These are phyloP conservation scores for Amphipyra berbera DNA, from an alignment of 2,888 invertebrate species.

Conservation along the genomic window DNA sequence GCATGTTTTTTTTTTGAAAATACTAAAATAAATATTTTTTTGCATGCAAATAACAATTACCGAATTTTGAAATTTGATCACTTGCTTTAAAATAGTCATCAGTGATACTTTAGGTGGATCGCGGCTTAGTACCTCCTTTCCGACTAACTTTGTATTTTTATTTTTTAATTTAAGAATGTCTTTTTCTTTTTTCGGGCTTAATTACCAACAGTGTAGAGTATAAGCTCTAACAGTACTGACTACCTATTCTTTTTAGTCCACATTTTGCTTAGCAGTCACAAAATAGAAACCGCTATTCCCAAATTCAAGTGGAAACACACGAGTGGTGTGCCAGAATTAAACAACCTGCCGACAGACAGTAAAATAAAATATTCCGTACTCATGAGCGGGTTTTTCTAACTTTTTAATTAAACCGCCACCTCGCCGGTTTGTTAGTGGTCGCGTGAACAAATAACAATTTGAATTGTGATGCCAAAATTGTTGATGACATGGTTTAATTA, in stretches of 20 bases:
- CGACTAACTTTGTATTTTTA: too few species aligned
- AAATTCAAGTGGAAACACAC: constrained; percentile 31
- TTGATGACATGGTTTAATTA: constrained; percentile 6
- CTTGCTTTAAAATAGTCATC: too few species aligned
- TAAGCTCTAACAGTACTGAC: too few species aligned
- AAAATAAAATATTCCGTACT: constrained; percentile 45
- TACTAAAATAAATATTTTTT: too few species aligned
- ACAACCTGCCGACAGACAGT: constrained; percentile 2
- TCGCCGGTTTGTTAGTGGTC: constrained; percentile 31
- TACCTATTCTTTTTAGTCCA: not conserved
- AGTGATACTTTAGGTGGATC: too few species aligned
- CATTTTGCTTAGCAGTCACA: not conserved
- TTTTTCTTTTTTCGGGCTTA: too few species aligned
- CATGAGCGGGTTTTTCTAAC: constrained; percentile 45
- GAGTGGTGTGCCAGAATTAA: constrained; percentile 33
- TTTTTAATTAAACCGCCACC: constrained; percentile 52
- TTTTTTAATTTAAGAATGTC: too few species aligned
- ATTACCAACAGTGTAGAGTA: too few species aligned
- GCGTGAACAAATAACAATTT: constrained; percentile 49
- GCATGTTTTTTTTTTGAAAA: too few species aligned
- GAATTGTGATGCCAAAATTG: constrained; percentile 19
- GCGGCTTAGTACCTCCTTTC: too few species aligned
- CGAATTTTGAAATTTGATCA: too few species aligned
- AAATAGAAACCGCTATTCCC: constrained; percentile 40
- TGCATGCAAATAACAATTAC: too few species aligned